Evolutionary conservation across 2,888 invertebrate species (phyloP).

Genomic region (Tortricodes alternella): DNA sequence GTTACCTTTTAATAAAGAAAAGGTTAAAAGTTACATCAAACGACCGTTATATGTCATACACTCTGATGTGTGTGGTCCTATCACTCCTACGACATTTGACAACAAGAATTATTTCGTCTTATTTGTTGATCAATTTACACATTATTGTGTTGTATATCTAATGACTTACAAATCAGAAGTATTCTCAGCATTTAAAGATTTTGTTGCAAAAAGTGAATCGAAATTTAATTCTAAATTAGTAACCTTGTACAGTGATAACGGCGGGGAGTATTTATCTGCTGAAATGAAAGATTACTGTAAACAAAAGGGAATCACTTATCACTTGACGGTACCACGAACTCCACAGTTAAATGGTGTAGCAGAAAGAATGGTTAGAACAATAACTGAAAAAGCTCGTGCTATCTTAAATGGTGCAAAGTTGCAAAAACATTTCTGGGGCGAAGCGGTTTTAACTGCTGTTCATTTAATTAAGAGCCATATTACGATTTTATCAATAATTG

Average conservation of each 20-base stretch:
- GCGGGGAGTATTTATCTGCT: too few species aligned
- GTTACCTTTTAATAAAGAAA: conserved; percentile 43
- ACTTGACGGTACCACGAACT: too few species aligned
- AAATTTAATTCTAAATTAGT: conserved; percentile 44
- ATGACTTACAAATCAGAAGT: conserved; percentile 46
- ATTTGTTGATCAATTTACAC: conserved; percentile 51
- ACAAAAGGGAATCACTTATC: too few species aligned
- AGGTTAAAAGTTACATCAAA: conserved; percentile 40
- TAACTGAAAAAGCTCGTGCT: too few species aligned
- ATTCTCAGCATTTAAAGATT: conserved; percentile 39
- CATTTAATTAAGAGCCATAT: too few species aligned
- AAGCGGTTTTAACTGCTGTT: too few species aligned
- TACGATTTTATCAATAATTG: too few species aligned
- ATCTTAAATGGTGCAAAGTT: too few species aligned
- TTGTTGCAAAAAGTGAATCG: conserved; percentile 36
- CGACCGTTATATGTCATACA: conserved; percentile 49
- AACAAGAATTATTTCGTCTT: conserved; percentile 47
- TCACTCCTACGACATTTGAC: conserved; percentile 46
- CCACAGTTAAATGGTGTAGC: too few species aligned
- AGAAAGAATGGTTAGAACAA: too few species aligned
- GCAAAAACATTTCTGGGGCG: too few species aligned
- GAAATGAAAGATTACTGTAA: conserved; percentile 41
- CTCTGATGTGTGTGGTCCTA: conserved; percentile 49
- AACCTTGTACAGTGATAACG: conserved; percentile 47
- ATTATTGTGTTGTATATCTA: conserved; percentile 46